phyloP scores from a whole-genome alignment of 37 sponge, comb jelly and placozoan species.

The Petrosia ficiformis region DNA sequence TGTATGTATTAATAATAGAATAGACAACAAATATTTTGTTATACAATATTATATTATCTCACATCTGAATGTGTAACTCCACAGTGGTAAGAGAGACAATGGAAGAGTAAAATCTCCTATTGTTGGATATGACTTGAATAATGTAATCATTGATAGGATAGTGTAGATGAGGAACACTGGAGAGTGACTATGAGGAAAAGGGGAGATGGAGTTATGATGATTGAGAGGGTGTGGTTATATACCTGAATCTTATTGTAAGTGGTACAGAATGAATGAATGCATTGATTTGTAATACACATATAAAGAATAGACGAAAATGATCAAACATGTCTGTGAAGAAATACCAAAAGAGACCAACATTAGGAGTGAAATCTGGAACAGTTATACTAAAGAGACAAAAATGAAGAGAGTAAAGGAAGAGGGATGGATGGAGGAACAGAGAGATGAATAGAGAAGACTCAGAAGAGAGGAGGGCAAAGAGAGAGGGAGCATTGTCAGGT shows the following conservation, averaged over 20 bases:
- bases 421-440: no score
- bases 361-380: conserved; percentile 91
- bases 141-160: conserved; percentile 63
- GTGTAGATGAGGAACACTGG: conserved; percentile 81
- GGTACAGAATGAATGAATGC: conserved; percentile 76
- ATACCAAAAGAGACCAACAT: conserved; percentile 97
- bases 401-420: no score
- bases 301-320: conserved; percentile 92
- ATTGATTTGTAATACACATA: conserved; percentile 95
- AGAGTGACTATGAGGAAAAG: conserved; percentile 45
- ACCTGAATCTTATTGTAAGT: conserved; percentile 77
- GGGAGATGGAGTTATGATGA: background rate
- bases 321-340: conserved; percentile 97
- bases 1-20: background rate
- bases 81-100: conserved; percentile 83
- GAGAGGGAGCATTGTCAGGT: background rate
- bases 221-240: background rate
- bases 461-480: background rate
- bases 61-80: conserved; percentile 89
- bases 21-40: no score
- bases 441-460: background rate
- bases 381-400: conserved; percentile 36
- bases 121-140: conserved; percentile 96
- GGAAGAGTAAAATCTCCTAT: conserved; percentile 85
- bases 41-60: conserved; percentile 23